Evolutionary conservation across 2,113 vertebrate genomes (phyloP), one percentile per base, ranked within the genome.

Genomic region (Scolopax mira): DNA sequence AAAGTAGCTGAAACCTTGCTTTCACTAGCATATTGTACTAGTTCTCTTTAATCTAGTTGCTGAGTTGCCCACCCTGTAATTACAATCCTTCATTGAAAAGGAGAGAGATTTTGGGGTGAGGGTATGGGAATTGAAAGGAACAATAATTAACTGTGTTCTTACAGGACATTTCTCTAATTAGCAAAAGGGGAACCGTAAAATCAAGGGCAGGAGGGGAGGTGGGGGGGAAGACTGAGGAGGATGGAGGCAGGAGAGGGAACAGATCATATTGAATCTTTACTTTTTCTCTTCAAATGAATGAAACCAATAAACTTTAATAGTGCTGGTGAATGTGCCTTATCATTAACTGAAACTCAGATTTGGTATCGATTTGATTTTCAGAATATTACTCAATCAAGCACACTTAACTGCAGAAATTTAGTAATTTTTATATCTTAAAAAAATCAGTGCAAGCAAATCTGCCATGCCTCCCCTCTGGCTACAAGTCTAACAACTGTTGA

Each of bases 401-500:
- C 91, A 90, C 64, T 90, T 95, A 96, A 90, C 82, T 74, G 51
- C 62, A 89, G 89, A 89, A 96, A 93, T 96, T 94, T 84, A 88
- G 85, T 95, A 80, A 65, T 95, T 95, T 96, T 95, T 88, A 51
- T 84, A 94, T 92, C 62, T 89, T 79, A 37, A 95, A 95, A 93
- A 93, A 90, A 92, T n/a, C 66, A 5, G 85, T 49, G 75, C 84
- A 94, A 96, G 87, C 89, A 95, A 88, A 97, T 85, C 79, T 94
- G 85, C 94, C 89, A 93, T 94, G 74, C 61, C 54, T 95, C 57
- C 95, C 94, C 92, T 95, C 97, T 97, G 96, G 97, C 96, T 97
- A 97, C 95, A 98, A 97, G 97, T 97, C 95, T 97, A 97, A 98
- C 97, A 98, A 97, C 96, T 97, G 97, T 97, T 97, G 97, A 97